A percentile compares a stretch with the other conserved stretches of the same genome.
Evolutionary conservation across 1,140 invertebrate species (phyloP).

Genomic region (Cheumatopsyche charites): DNA sequence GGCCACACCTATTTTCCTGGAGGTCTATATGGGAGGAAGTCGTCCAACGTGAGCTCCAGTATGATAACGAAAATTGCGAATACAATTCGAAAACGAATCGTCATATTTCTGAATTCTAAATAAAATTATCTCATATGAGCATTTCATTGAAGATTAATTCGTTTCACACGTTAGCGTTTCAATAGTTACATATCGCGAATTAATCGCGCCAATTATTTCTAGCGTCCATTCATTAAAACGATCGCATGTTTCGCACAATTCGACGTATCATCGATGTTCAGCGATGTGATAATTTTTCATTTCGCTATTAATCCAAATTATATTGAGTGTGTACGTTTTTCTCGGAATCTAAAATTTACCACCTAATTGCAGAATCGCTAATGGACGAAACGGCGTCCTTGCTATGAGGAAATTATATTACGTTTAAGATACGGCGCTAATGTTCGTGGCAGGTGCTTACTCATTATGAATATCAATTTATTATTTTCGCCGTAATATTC

Average conservation of each 20-base stretch:
- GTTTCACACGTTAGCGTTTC: too few relatives aligned
- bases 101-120: neutral
- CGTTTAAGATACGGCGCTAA: neutral
- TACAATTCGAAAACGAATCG: too few relatives aligned
- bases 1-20: slow-evolving; percentile 25
- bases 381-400: neutral
- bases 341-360: neutral
- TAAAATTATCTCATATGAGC: neutral
- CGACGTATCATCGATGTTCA: too few relatives aligned
- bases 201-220: too few relatives aligned
- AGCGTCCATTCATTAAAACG: too few relatives aligned
- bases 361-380: neutral
- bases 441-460: slow-evolving; percentile 1
- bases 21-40: slow-evolving; percentile 21
- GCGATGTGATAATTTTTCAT: too few relatives aligned
- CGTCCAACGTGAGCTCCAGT: neutral
- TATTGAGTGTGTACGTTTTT: too few relatives aligned
- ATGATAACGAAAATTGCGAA: too few relatives aligned
- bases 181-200: too few relatives aligned
- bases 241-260: too few relatives aligned
- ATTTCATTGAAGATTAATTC: too few relatives aligned
- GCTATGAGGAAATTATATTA: neutral
- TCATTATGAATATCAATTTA: neutral
- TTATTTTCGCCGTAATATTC: neutral
- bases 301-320: too few relatives aligned